Conservation (phyloP, 1,140 invertebrate genomes). For the Lasioglossum albipes region DNA sequence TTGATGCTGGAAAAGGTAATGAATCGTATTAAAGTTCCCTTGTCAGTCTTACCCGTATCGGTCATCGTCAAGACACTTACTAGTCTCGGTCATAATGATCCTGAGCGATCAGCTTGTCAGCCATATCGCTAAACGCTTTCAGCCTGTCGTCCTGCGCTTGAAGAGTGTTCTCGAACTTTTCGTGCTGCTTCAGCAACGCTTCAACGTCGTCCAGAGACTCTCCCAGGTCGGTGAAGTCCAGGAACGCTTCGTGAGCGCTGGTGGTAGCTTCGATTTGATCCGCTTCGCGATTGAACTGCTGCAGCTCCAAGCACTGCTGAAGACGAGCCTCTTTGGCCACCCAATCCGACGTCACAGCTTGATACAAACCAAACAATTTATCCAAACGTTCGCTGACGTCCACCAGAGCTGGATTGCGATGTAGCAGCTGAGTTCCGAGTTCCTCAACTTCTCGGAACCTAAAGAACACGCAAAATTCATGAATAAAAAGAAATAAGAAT, state of each 20-base stretch:
- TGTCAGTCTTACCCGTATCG: not conserved
- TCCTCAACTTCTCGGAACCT: slow-evolving; percentile 89
- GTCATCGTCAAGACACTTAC: slow-evolving; percentile 80
- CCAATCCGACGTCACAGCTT: slow-evolving; percentile 87
- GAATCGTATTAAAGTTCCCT: not conserved
- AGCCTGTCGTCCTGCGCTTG: slow-evolving; percentile 96
- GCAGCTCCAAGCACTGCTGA: slow-evolving; percentile 91
- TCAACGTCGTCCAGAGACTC: slow-evolving; percentile 97
- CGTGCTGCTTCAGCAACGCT: slow-evolving; percentile 94
- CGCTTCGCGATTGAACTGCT: slow-evolving; percentile 96
- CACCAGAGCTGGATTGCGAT: slow-evolving; percentile 84
- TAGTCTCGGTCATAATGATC: slow-evolving; percentile 92
- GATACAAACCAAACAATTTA: slow-evolving; percentile 87
- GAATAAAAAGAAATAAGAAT: not conserved
- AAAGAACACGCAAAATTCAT: slow-evolving; percentile 57
- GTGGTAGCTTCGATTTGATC: slow-evolving; percentile 98
- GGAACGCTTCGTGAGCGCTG: slow-evolving; percentile 94
- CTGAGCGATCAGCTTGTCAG: slow-evolving; percentile 90
- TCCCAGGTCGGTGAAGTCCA: slow-evolving; percentile 93
- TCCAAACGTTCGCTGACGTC: slow-evolving; percentile 89
- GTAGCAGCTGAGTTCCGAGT: slow-evolving; percentile 87
- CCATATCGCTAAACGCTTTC: slow-evolving; percentile 91
- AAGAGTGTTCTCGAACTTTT: slow-evolving; percentile 96
- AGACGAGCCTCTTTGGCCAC: slow-evolving; percentile 90
- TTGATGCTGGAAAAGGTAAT: slow-evolving; percentile 82